Evolutionary conservation across 2,888 invertebrate species (phyloP).

Genomic region (Cloeon dipterum): DNA sequence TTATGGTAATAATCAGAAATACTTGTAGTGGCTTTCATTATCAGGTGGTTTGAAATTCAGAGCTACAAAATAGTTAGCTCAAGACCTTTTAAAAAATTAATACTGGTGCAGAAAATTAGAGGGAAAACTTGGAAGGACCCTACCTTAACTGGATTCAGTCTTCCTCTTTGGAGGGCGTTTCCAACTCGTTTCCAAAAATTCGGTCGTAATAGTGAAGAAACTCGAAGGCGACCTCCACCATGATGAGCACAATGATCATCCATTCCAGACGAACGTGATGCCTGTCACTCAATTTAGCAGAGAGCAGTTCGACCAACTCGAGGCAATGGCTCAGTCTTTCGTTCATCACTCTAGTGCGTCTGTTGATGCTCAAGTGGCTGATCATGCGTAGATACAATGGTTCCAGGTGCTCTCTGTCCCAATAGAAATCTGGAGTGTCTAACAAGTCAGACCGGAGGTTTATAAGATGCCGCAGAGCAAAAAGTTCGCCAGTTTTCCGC

Average conservation of each 20-base stretch:
- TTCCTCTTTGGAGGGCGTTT: too few relatives aligned
- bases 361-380: constrained; percentile 59
- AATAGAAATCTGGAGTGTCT: constrained; percentile 94
- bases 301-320: constrained; percentile 71
- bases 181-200: too few relatives aligned
- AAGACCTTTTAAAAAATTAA: too few relatives aligned
- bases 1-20: too few relatives aligned
- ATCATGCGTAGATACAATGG: constrained; percentile 59
- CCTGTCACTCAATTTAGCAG: constrained; percentile 71
- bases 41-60: too few relatives aligned
- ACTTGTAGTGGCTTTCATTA: too few relatives aligned
- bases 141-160: too few relatives aligned
- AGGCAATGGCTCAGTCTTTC: constrained; percentile 87
- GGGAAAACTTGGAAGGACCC: too few relatives aligned
- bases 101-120: too few relatives aligned
- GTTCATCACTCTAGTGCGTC: constrained; percentile 79
- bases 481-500: constrained; percentile 65
- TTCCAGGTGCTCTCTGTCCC: constrained; percentile 86
- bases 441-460: constrained; percentile 84
- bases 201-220: constrained; percentile 49
- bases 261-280: constrained; percentile 87
- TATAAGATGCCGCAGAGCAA: constrained; percentile 67
- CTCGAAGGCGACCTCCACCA: constrained; percentile 84
- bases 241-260: constrained; percentile 91
- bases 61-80: too few relatives aligned